Evolutionary conservation across 2,888 invertebrate species (phyloP), one percentile per base, ranked within the genome.

Genomic region (Yponomeuta malinellus): DNA sequence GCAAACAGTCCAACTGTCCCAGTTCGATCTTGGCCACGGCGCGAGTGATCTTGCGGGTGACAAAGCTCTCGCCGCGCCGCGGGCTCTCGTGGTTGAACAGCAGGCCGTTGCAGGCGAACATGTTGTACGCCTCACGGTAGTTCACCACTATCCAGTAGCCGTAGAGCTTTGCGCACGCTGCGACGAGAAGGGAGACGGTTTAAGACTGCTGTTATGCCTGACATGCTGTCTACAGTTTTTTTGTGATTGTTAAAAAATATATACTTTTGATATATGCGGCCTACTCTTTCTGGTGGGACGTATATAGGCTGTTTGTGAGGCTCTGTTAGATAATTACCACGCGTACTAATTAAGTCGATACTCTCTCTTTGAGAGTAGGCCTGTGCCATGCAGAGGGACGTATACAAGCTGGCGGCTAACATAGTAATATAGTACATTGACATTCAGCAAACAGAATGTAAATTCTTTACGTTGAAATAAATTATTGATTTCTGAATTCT

Each of bases 1-100:
- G 98, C 71, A 99, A 88, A 73, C 90, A 93, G 73, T 97, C 95
- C 85, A 98, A 94, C 73, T 97, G 95, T 0, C 98, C 98, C 10
- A 98, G 93, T 72, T 94, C 94, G 77, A 99, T 99, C 93, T 99
- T 99, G 10, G 99, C 98, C 33, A 99, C 99, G 1, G 97, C 98
- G 63, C 99, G 93, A 0, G 99, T 99, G 74, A 99, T 98, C 92
- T 99, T 99, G 75, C 99, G 15, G 0, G 99, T 99, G 9, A 99
- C 99, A 91, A 99, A 99, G 82, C 97, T 99, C 90, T 99, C 99
- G 12, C 99, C 98, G 75, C 99, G 92, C 70, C 98, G 92, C 0
- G 99, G 99, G 78, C 97, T 97, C 90, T 99, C 99, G 83, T 99
- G 99, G 90, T 99, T 99, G 86, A 99, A 99, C 6, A 99, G 93